Conservation (phyloP, 2,797 vertebrate genomes). For the Neosilurus mollespiculum region DNA sequence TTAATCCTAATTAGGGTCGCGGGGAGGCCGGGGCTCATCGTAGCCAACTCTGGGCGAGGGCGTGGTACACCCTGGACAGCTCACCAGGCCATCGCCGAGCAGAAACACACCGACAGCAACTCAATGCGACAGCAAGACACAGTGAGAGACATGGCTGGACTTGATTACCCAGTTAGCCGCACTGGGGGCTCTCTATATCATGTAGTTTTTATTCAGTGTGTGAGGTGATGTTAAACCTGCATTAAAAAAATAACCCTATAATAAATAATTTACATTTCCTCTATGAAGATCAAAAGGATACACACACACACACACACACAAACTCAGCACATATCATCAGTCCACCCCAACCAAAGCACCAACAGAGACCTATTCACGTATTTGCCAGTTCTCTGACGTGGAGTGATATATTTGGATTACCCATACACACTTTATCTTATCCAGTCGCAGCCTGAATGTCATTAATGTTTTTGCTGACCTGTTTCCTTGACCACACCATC, state of each 20-base stretch:
- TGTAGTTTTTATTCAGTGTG: not conserved
- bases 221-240: not conserved
- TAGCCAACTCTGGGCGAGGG: no score
- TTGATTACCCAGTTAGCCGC: no score
- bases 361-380: slow-evolving; percentile 42
- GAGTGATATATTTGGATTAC: slow-evolving; percentile 37
- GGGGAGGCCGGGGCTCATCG: no score
- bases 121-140: no score
- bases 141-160: no score
- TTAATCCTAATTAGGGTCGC: no score
- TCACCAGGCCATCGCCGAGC: no score
- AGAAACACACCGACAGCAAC: no score
- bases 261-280: not conserved
- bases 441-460: slow-evolving; percentile 42
- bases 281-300: not conserved
- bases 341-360: slow-evolving; percentile 29
- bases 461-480: slow-evolving; percentile 47
- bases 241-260: not conserved
- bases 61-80: no score
- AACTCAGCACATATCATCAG: slow-evolving; percentile 15
- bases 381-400: slow-evolving; percentile 36
- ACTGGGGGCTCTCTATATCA: not conserved
- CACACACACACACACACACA: slow-evolving; percentile 24
- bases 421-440: slow-evolving; percentile 46
- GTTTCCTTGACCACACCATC: slow-evolving; percentile 47